Conservation (phyloP, 2,797 vertebrate species). For the Podargus strigoides region DNA sequence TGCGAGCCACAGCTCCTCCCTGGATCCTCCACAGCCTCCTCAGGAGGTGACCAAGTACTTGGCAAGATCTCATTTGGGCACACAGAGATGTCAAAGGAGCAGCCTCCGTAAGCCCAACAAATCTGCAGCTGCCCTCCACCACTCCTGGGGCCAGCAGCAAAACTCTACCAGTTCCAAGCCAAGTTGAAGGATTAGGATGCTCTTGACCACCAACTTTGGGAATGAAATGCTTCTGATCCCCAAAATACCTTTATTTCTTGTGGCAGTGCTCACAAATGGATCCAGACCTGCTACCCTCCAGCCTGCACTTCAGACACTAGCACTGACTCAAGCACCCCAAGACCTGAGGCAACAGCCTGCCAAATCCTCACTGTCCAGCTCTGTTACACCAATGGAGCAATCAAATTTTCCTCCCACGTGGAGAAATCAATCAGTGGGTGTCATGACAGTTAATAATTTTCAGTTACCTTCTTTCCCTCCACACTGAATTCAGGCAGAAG, state of each 20-base stretch:
- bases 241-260: neutral
- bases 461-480: neutral
- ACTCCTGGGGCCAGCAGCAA: neutral
- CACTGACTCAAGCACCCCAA: neutral
- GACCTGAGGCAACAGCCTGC: neutral
- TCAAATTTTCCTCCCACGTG: neutral
- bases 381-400: neutral
- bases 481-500: neutral
- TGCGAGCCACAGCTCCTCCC: neutral
- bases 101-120: neutral
- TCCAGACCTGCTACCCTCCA: neutral
- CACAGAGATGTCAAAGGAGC: neutral
- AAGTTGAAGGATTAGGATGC: neutral
- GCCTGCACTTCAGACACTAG: neutral
- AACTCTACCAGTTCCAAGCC: no score
- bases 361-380: neutral
- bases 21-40: neutral
- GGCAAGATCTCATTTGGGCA: neutral
- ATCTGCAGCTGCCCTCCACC: neutral
- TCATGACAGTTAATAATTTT: neutral
- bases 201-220: neutral
- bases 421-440: neutral
- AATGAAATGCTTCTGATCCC: neutral
- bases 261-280: neutral
- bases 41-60: fast-evolving